These are phyloP conservation scores for Xylophagus ater DNA, from an alignment of 2,888 invertebrate species.

Conservation along the genomic window DNA sequence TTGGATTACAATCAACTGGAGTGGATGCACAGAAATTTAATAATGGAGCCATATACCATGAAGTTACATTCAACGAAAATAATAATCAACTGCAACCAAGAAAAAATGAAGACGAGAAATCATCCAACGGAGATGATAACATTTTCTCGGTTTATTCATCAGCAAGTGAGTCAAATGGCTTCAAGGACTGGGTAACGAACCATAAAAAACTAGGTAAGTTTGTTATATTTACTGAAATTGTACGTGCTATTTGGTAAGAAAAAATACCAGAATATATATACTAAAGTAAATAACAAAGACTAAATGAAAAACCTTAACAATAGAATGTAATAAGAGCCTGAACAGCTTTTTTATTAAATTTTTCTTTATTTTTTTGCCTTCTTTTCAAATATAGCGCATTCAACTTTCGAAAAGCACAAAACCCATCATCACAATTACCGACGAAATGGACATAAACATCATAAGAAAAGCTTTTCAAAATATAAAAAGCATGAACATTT, in stretches of 20 bases:
- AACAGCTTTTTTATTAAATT: no score
- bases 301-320: no score
- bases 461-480: slow-evolving; percentile 30
- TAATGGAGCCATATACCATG: slow-evolving; percentile 22
- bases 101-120: slow-evolving; percentile 4
- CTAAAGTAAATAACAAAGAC: no score
- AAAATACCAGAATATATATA: no score
- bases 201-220: slow-evolving; percentile 19
- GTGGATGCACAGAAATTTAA: slow-evolving; percentile 27
- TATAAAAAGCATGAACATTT: slow-evolving; percentile 14
- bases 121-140: no score
- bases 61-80: slow-evolving; percentile 10
- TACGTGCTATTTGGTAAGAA: background rate
- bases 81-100: slow-evolving; percentile 13
- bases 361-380: slow-evolving; percentile 1
- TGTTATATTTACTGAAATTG: background rate
- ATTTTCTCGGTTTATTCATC: background rate
- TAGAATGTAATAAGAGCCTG: no score
- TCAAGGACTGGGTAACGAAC: slow-evolving; percentile 18
- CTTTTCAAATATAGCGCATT: slow-evolving; percentile 12
- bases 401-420: slow-evolving; percentile 31
- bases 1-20: slow-evolving; percentile 19
- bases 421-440: slow-evolving; percentile 28
- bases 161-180: slow-evolving; percentile 15
- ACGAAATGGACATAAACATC: slow-evolving; percentile 31